Evolutionary conservation across 2,797 vertebrate genomes (phyloP), one percentile per base, ranked within the genome.

Genomic region (Hephaestus fuliginosus): DNA sequence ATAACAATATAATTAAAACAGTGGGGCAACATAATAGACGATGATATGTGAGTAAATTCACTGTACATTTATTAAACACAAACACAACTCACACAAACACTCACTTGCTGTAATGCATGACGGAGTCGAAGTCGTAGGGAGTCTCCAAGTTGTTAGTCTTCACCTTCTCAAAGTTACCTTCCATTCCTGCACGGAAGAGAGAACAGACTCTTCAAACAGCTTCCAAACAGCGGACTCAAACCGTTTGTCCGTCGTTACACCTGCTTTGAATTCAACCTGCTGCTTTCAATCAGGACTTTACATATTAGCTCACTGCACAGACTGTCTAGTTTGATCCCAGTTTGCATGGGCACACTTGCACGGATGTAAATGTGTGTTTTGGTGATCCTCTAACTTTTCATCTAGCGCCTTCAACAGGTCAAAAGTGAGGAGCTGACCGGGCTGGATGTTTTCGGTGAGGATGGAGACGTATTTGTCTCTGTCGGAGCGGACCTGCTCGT

Each of bases 401-500:
- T n/a, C n/a, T n/a, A n/a, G n/a, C n/a, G n/a, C n/a, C n/a, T n/a
- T n/a, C n/a, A n/a, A n/a, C n/a, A n/a, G n/a, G n/a, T n/a, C n/a
- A n/a, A n/a, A n/a, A n/a, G n/a, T 25, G 25, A 25, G 25, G 1
- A 14, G 1, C 69, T 70, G 11, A 94, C 94, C 88, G 60, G 17
- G 0, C 1, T 0, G 0, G 5, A 95, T 78, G 88, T 95, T 95
- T 4, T 86, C 0, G 0, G 0, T n/a, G 7, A 83, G 2, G 51
- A 95, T 89, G 1, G 0, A 0, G 70, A 95, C 55, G 13, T 83
- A 56, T 0, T 2, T 0, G 72, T 94, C 89, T n/a, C 94, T 83
- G 85, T 95, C 93, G 0, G 86, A 91, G 66, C 93, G 92, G 43
- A 60, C 65, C 1, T 94, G 94, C 65, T 95, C 93, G 3, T 95